Percentiles rank a stretch among this genome's conserved stretches.
These are phyloP conservation scores for Archocentrus centrarchus DNA, from an alignment of 2,113 vertebrate genomes.

Conservation along the genomic window DNA sequence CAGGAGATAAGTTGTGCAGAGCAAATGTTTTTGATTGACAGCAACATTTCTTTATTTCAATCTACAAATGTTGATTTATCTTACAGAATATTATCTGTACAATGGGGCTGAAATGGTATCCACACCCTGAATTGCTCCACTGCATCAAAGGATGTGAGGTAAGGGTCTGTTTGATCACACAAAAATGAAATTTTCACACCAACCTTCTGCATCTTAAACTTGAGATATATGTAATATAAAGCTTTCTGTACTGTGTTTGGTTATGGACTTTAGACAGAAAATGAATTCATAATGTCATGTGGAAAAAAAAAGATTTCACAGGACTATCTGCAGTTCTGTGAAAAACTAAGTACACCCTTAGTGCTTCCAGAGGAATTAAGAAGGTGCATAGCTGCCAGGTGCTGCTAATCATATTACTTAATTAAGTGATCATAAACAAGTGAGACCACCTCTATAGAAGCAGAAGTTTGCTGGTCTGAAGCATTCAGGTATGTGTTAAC, in stretches of 20 bases:
- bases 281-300: not conserved
- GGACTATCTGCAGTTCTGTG: too few species aligned
- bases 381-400: not conserved
- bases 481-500: not conserved
- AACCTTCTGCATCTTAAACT: slow-evolving; percentile 12
- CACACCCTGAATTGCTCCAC: slow-evolving; percentile 90
- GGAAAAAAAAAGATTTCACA: too few species aligned
- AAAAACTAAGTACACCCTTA: not conserved
- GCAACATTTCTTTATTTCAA: slow-evolving; percentile 9
- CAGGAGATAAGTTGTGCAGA: not conserved
- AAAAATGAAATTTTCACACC: slow-evolving; percentile 2
- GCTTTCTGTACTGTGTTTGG: slow-evolving; percentile 18
- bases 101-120: slow-evolving; percentile 94
- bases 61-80: slow-evolving; percentile 46
- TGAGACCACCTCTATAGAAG: not conserved
- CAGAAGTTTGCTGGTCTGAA: not conserved
- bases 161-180: slow-evolving; percentile 57
- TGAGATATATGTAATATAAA: slow-evolving; percentile 4
- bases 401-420: not conserved
- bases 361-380: not conserved
- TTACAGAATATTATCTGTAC: slow-evolving; percentile 93
- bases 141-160: slow-evolving; percentile 99
- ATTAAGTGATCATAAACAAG: not conserved
- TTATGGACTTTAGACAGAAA: not conserved
- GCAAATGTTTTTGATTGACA: not conserved